Conservation (phyloP, 1,140 invertebrate species). For the Drosophila sechellia region DNA sequence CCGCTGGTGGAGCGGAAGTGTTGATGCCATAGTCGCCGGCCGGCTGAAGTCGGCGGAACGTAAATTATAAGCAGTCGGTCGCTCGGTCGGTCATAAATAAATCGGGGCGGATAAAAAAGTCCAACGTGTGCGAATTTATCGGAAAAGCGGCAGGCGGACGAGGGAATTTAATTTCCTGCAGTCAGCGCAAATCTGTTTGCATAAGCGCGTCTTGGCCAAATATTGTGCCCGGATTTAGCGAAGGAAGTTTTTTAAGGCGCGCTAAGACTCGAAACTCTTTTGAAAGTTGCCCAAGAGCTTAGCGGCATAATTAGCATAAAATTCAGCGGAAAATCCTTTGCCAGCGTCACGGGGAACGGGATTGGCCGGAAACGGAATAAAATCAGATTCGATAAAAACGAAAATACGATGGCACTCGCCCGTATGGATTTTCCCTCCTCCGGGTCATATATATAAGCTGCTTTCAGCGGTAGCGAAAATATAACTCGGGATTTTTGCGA, state of each 20-base stretch:
- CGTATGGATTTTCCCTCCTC: slow-evolving; percentile 35
- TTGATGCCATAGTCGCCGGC: slow-evolving; percentile 67
- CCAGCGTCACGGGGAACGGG: slow-evolving; percentile 11
- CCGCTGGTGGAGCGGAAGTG: slow-evolving; percentile 67
- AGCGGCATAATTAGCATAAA: slow-evolving; percentile 76
- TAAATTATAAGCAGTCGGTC: slow-evolving; percentile 57
- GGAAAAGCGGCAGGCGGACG: background rate
- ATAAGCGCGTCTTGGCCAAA: slow-evolving; percentile 53
- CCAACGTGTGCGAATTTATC: slow-evolving; percentile 16
- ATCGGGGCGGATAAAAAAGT: slow-evolving; percentile 34
- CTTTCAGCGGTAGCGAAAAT: slow-evolving; percentile 23
- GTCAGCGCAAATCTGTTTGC: slow-evolving; percentile 61
- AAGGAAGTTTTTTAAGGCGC: slow-evolving; percentile 51
- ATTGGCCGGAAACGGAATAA: slow-evolving; percentile 36
- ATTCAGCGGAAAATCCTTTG: slow-evolving; percentile 64
- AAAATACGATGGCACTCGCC: slow-evolving; percentile 22
- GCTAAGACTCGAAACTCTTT: slow-evolving; percentile 64
- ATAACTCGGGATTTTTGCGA: slow-evolving; percentile 46
- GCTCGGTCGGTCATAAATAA: slow-evolving; percentile 29
- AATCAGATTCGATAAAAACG: slow-evolving; percentile 44
- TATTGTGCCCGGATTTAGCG: slow-evolving; percentile 28
- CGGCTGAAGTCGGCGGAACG: slow-evolving; percentile 32
- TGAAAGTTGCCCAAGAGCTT: slow-evolving; percentile 69
- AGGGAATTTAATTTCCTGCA: slow-evolving; percentile 59
- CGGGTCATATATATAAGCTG: slow-evolving; percentile 19